A percentile compares a stretch with the other conserved stretches of the same genome.
Evolutionary conservation across 1,140 invertebrate species (phyloP).

Genomic region (Parapsyche elsis): DNA sequence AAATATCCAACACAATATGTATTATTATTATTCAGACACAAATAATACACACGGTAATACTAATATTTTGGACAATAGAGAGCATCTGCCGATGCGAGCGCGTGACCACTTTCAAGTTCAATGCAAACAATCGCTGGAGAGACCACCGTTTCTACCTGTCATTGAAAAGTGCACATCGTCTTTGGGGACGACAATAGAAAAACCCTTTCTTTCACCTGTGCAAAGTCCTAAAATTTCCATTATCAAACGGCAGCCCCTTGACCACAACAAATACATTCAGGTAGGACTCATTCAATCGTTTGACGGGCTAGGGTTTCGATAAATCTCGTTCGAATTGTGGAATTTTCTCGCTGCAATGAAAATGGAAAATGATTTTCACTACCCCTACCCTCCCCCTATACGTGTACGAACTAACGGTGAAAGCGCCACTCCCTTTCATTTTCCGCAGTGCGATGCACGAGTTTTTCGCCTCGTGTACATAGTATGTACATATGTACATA

Average conservation of each 20-base stretch:
- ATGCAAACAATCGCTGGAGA: constrained; percentile 15
- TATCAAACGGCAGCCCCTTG: constrained; percentile 4
- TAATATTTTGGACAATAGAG: neutral
- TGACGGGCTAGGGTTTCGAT: neutral
- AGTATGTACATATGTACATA: neutral
- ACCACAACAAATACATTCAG: constrained; percentile 22
- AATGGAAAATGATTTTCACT: constrained; percentile 44
- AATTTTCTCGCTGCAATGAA: constrained; percentile 25
- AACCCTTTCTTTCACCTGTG: neutral
- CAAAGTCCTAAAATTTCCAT: neutral
- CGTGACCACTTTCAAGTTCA: constrained; percentile 17
- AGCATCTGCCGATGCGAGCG: constrained; percentile 25
- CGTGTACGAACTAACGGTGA: constrained; percentile 49
- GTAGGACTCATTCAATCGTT: neutral
- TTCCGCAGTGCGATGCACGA: constrained; percentile 53
- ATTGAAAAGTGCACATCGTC: constrained; percentile 10
- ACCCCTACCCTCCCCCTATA: constrained; percentile 1
- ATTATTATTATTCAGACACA: too few species aligned
- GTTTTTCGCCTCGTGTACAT: constrained; percentile 32
- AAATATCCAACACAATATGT: too few species aligned
- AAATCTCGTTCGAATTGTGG: neutral
- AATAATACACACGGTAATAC: too few species aligned
- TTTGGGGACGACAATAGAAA: constrained; percentile 6
- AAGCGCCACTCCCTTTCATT: constrained; percentile 57
- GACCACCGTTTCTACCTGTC: neutral